Evolutionary conservation across 2,888 invertebrate species (phyloP).

Genomic region (Siphlonurus alternatus): DNA sequence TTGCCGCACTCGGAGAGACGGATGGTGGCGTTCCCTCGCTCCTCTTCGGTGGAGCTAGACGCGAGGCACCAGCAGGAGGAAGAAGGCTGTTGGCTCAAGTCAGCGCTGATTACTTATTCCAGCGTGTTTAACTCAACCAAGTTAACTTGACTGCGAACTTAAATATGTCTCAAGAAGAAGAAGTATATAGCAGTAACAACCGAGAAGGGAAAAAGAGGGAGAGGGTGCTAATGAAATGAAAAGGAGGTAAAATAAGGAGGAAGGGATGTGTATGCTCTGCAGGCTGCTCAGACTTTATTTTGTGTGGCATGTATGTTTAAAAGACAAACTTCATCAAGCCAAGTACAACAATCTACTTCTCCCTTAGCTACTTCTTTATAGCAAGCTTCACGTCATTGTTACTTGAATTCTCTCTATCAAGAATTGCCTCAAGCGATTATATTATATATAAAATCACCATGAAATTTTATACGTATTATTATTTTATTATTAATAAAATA

Average conservation of each 20-base stretch:
- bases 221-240: background rate
- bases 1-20: background rate
- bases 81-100: background rate
- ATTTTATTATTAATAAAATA: background rate
- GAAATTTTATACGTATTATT: background rate
- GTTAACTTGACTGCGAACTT: background rate
- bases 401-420: too few relatives aligned
- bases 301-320: background rate
- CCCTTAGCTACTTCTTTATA: background rate
- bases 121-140: background rate
- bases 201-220: background rate
- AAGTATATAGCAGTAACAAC: too few relatives aligned
- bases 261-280: background rate
- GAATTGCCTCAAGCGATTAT: too few relatives aligned
- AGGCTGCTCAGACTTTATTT: background rate
- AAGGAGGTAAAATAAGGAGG: background rate
- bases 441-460: too few relatives aligned
- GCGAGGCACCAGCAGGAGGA: background rate
- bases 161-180: background rate
- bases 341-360: background rate
- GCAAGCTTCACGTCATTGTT: too few relatives aligned
- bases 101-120: constrained; percentile 1
- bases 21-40: background rate
- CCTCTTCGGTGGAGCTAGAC: background rate
- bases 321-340: constrained; percentile 3